These are phyloP conservation scores for Chymomyza procnemis DNA, from an alignment of 2,888 invertebrate species.

Conservation along the genomic window DNA sequence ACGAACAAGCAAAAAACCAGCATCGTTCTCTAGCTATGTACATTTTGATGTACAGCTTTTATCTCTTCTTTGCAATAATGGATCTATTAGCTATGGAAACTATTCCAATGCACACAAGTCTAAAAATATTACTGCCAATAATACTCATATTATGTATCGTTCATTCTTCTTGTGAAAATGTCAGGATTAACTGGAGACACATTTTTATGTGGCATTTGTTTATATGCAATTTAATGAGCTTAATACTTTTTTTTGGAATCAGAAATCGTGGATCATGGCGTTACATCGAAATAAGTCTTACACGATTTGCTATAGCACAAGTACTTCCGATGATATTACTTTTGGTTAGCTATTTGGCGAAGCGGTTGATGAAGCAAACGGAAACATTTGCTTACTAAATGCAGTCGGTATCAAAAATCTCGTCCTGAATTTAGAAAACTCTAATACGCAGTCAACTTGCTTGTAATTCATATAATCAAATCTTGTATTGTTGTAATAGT, in stretches of 20 bases:
- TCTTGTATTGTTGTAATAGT: too few relatives aligned
- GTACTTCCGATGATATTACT: constrained; percentile 84
- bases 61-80: constrained; percentile 96
- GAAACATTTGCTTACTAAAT: too few relatives aligned
- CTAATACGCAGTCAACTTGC: too few relatives aligned
- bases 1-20: not conserved
- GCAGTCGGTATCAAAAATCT: too few relatives aligned
- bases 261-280: constrained; percentile 95
- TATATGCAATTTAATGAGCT: constrained; percentile 90
- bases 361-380: constrained; percentile 80
- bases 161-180: constrained; percentile 40
- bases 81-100: constrained; percentile 87
- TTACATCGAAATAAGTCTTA: constrained; percentile 94
- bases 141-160: constrained; percentile 80
- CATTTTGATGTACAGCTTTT: constrained; percentile 85
- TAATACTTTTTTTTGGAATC: constrained; percentile 91
- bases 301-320: constrained; percentile 91
- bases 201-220: constrained; percentile 86
- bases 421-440: too few relatives aligned
- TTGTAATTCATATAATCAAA: too few relatives aligned
- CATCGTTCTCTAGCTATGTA: constrained; percentile 78
- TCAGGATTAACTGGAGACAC: constrained; percentile 61
- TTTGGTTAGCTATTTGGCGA: constrained; percentile 82
- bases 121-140: constrained; percentile 91
- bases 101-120: constrained; percentile 85